Evolutionary conservation across 2,888 invertebrate genomes (phyloP), one percentile per base, ranked within the genome.

Genomic region (Catocala fraxini): DNA sequence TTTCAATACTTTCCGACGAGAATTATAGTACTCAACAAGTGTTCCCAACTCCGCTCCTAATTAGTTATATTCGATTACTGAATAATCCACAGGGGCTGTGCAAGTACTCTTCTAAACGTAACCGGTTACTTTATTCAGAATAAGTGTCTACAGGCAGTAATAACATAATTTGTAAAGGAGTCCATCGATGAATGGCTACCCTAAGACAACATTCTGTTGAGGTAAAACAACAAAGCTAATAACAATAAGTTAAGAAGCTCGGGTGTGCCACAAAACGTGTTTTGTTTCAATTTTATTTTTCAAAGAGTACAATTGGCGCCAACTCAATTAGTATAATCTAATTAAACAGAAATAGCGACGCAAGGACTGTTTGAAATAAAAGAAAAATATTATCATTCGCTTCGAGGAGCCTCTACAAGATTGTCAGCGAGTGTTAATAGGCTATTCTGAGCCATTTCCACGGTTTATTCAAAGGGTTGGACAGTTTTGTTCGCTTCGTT

Each of bases 401-500:
- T 73, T 75, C 70, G 78, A 85, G 81, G 75, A 85, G 85, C 75
- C 85, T 84, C 83, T 82, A 85, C 86, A 88, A 89, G 89, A 89
- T 87, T 90, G 89, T 90, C 90, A 85, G 81, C 74, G 85, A 83
- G 88, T 87, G 89, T 88, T 92, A 91, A 92, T 89, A 89, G 90
- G 85, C 91, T 86, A 89, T 89, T 88, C 86, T 81, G 81, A 82
- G 80, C 84, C 87, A 88, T 88, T 92, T 89, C 82, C 84, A 85
- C 87, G 81, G 89, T 88, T 89, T 90, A 89, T 89, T 87, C 84
- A 90, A 90, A 87, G 87, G 89, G 87, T 87, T 90, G 87, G 84
- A 85, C 86, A 86, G 82, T 89, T 90, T 90, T 90, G 88, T 91
- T 89, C 87, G 86, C 88, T 89, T 90, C 89, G 89, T 91, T 91